These are phyloP conservation scores for Probaryconus sp. DNA, from an alignment of 1,140 invertebrate species.

Conservation along the genomic window DNA sequence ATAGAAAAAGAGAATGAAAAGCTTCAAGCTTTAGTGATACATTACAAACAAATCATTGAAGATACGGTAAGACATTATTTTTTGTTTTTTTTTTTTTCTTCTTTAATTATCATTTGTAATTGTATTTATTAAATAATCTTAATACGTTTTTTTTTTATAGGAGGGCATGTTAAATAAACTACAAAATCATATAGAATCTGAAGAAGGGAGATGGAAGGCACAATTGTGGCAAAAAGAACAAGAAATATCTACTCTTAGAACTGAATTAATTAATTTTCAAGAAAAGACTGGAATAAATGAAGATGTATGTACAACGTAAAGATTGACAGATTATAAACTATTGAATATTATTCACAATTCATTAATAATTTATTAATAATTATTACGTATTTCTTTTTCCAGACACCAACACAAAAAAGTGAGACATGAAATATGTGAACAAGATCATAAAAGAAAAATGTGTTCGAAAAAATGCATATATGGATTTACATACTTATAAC, in stretches of 20 bases:
- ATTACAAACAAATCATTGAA: constrained; percentile 86
- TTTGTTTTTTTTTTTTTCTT: constrained; percentile 1
- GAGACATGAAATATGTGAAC: constrained; percentile 34
- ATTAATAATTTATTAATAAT: background rate
- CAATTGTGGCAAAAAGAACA: constrained; percentile 81
- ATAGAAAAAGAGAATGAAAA: constrained; percentile 80
- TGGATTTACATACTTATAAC: constrained; percentile 46
- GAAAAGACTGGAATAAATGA: constrained; percentile 52
- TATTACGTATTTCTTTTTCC: constrained; percentile 1
- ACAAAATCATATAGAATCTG: constrained; percentile 83
- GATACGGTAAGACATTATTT: constrained; percentile 81
- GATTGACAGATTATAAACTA: constrained; percentile 12
- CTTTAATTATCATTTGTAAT: constrained; percentile 4
- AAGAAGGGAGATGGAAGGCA: constrained; percentile 84
- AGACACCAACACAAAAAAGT: constrained; percentile 32
- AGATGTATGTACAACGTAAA: constrained; percentile 25
- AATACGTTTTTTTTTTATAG: constrained; percentile 71
- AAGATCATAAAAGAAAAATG: constrained; percentile 54
- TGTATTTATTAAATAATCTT: constrained; percentile 7
- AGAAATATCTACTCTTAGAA: constrained; percentile 80
- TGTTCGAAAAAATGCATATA: constrained; percentile 50
- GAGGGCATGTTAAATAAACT: constrained; percentile 84
- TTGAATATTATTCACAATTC: background rate
- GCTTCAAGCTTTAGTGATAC: constrained; percentile 82
- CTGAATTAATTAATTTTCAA: constrained; percentile 73